Evolutionary conservation across 2,888 invertebrate species (phyloP).

Genomic region (Philhelius pedissequus): DNA sequence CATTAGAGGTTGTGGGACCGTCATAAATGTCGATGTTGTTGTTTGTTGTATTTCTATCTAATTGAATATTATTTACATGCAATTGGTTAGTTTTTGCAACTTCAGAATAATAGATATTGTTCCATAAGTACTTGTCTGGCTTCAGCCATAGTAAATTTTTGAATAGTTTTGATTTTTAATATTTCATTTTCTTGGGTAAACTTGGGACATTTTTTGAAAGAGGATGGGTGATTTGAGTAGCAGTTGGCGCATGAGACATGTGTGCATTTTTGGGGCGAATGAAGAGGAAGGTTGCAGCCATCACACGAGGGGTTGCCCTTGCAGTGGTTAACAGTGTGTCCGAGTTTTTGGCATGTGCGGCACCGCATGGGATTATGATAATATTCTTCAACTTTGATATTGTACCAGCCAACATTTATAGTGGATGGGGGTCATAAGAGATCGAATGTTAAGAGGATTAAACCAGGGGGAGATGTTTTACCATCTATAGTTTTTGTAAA

Average conservation of each 20-base stretch:
- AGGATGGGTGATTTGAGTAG: no score
- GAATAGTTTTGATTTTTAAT: no score
- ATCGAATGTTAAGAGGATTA: neutral
- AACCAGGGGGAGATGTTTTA: neutral
- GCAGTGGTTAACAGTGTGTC: neutral
- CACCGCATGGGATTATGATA: neutral
- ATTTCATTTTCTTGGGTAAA: no score
- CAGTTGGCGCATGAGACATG: neutral
- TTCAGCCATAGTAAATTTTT: no score
- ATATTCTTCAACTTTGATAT: neutral
- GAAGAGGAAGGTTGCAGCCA: neutral
- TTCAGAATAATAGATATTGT: no score
- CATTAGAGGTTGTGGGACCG: no score
- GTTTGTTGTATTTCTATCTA: no score
- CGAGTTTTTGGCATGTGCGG: neutral
- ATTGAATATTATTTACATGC: no score
- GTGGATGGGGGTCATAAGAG: neutral
- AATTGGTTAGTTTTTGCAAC: no score
- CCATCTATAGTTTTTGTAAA: neutral
- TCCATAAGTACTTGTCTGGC: no score
- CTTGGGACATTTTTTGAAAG: no score
- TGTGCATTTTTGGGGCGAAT: neutral
- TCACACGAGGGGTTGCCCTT: neutral
- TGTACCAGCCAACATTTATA: neutral
- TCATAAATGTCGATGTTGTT: no score